Percentiles rank a stretch among this genome's conserved stretches.
Evolutionary conservation across 2,113 vertebrate genomes (phyloP).

Genomic region (Aspiorhynchus laticeps): DNA sequence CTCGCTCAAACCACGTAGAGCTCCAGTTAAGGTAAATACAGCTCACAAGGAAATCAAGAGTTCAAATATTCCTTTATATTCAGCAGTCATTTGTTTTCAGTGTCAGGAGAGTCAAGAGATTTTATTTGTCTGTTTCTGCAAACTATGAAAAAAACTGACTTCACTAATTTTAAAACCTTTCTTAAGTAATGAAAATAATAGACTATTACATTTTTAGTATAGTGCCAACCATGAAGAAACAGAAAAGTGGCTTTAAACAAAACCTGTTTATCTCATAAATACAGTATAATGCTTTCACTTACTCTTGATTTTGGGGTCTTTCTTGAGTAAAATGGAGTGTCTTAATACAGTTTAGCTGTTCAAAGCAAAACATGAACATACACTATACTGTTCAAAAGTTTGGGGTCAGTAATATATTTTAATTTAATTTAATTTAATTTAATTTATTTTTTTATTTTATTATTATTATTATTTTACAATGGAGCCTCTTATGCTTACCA

Average conservation of each 20-base stretch:
- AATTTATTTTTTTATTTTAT: too few relatives aligned
- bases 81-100: background rate
- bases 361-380: background rate
- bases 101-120: background rate
- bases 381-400: background rate
- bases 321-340: background rate
- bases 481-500: background rate
- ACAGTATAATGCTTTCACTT: background rate
- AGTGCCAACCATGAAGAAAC: background rate
- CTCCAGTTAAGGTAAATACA: constrained; percentile 79
- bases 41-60: background rate
- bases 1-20: constrained; percentile 92
- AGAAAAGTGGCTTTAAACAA: background rate
- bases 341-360: background rate
- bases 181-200: background rate
- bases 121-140: background rate
- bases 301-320: background rate
- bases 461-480: too few relatives aligned
- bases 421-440: too few relatives aligned
- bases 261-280: background rate
- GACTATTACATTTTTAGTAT: too few relatives aligned
- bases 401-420: background rate
- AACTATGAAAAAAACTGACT: background rate
- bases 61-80: background rate
- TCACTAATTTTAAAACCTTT: background rate